Conservation (phyloP, 1,140 invertebrate species). For the Popillia japonica region DNA sequence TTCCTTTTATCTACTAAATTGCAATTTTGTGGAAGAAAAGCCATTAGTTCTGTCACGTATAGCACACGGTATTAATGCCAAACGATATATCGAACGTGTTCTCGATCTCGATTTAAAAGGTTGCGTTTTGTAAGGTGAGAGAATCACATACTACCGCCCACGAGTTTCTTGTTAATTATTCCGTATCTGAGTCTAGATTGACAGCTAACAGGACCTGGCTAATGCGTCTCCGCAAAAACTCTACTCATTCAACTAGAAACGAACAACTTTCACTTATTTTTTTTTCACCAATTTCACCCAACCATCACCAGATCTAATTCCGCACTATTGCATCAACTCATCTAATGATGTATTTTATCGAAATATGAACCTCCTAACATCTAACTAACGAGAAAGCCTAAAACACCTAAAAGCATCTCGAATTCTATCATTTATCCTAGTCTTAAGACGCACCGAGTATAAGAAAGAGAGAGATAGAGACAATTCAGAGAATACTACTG, state of each 20-base stretch:
- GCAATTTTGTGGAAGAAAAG: too few relatives aligned
- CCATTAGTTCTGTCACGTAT: too few relatives aligned
- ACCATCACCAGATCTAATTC: too few relatives aligned
- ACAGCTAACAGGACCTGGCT: neutral
- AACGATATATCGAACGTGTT: too few relatives aligned
- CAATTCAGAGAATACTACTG: neutral
- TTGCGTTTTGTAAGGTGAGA: neutral
- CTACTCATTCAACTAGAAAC: neutral
- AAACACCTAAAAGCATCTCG: neutral
- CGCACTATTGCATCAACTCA: too few relatives aligned
- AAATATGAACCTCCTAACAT: too few relatives aligned
- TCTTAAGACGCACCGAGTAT: too few relatives aligned
- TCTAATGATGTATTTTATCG: too few relatives aligned
- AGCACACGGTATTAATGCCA: too few relatives aligned
- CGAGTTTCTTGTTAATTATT: constrained; percentile 5
- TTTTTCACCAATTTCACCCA: neutral
- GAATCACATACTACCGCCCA: neutral
- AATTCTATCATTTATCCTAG: too few relatives aligned
- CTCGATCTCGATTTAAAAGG: neutral
- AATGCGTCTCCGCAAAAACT: neutral
- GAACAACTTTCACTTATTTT: neutral
- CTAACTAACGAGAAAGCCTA: too few relatives aligned
- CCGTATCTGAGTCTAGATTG: neutral
- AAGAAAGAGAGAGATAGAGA: neutral
- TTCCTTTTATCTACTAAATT: too few relatives aligned